A percentile compares a stretch with the other conserved stretches of the same genome.
Conservation (phyloP, 2,888 invertebrate genomes). For the Bruchidius siliquastri region DNA sequence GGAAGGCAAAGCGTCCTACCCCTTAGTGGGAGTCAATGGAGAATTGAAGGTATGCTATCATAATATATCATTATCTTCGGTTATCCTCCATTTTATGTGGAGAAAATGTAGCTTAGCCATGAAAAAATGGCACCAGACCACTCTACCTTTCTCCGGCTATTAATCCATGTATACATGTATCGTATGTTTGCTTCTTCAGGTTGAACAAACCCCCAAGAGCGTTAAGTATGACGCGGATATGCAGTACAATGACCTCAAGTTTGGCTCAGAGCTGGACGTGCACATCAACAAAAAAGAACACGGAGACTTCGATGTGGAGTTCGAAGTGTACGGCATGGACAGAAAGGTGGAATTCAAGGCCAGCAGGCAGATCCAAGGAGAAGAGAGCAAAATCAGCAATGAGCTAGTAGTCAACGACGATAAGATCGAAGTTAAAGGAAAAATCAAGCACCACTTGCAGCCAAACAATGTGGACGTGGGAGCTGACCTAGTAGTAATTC, state of each 20-base stretch:
- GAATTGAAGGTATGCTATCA: conserved; percentile 45
- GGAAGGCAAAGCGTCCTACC: conserved; percentile 55
- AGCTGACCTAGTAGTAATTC: conserved; percentile 53
- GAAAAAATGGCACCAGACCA: too few species aligned
- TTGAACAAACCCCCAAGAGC: conserved; percentile 55
- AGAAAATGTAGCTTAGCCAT: too few species aligned
- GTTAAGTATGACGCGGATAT: conserved; percentile 55
- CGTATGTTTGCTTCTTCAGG: conserved; percentile 22
- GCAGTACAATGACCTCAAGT: conserved; percentile 56
- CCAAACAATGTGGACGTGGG: conserved; percentile 55
- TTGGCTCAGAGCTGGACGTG: conserved; percentile 50
- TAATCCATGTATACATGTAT: too few species aligned
- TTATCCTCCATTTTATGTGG: too few species aligned
- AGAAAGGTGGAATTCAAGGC: conserved; percentile 53
- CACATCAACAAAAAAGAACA: conserved; percentile 43
- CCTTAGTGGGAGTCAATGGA: conserved; percentile 50
- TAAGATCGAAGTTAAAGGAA: conserved; percentile 59
- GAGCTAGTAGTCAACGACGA: conserved; percentile 57
- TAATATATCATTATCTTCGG: too few species aligned
- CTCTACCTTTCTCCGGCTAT: too few species aligned
- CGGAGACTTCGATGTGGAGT: conserved; percentile 55
- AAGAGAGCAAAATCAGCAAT: conserved; percentile 60
- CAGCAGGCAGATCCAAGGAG: conserved; percentile 54
- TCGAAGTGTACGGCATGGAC: conserved; percentile 52
- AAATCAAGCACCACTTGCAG: conserved; percentile 53